Base-by-base conservation (phyloP, 1,140 invertebrate species). In the Lethrus apterus region DNA sequence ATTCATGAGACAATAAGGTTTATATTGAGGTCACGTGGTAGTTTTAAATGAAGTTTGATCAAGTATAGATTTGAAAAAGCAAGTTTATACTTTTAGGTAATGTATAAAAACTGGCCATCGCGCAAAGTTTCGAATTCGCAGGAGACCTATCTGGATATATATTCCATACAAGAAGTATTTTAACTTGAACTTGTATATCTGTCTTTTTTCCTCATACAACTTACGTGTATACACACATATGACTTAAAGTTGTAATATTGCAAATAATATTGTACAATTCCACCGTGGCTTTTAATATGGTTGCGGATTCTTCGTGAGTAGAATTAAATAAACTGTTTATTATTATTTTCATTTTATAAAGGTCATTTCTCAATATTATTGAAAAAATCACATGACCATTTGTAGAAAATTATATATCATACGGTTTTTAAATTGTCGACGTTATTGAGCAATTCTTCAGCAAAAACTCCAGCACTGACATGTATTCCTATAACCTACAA, bases 231-330 rank as follows among this genome's bases (percentile, higher is more conserved):
- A 20, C 14, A 20, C 18, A n/a, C 13, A 40, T 21, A 23, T 18
- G 8, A 30, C 24, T 19, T 20, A 20, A 11, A 31, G n/a, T 44
- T 26, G 9, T 31, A 42, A 42, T 48, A 48, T 50, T 51, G 50
- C 48, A 50, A 48, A 36, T 35, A 30, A 21, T 38, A 52, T 49
- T 51, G 51, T 57, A 59, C 53, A 51, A 59, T 59, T 59, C 57
- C 55, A 49, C 47, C 23, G 51, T 45, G 47, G 50, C 40, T 57
- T 57, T 57, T 55, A 57, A 55, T 59, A 57, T 57, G 52, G 55
- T 52, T 44, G 48, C 48, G 51, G 48, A 52, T 55, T 54, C 50
- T 50, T 41, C 55, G 55, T 59, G 57, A 55, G 54, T 53, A 44
- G 57, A 57, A 55, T 59, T 46, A 42, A 56, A 54, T 24, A 51